phyloP scores from a whole-genome alignment of 2,797 vertebrate species.

The Antennarius maculatus region DNA sequence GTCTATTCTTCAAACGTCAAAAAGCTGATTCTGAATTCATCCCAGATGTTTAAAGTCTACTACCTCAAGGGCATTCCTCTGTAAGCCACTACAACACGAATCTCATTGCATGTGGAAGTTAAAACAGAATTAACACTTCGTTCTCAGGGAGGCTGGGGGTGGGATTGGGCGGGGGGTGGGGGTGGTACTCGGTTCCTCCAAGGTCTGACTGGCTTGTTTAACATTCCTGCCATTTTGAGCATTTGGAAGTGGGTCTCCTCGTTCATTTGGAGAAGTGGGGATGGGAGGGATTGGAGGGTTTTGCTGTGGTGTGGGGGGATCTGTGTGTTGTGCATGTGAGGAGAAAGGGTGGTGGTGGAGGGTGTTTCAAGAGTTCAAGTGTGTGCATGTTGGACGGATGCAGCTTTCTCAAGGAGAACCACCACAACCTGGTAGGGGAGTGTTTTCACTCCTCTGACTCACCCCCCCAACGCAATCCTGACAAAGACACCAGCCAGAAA shows the following conservation, averaged over 20 bases:
- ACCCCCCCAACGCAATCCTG: conserved; percentile 12
- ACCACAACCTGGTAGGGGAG: conserved; percentile 62
- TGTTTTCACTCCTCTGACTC: conserved; percentile 49
- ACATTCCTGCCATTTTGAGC: conserved; percentile 84
- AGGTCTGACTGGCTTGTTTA: conserved; percentile 73
- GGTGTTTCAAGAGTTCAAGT: conserved; percentile 47
- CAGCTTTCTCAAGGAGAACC: conserved; percentile 47
- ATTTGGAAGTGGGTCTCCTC: conserved; percentile 76
- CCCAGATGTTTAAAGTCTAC: conserved; percentile 58
- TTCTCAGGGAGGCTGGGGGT: conserved; percentile 30
- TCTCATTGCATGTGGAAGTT: conserved; percentile 60
- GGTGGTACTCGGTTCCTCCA: conserved; percentile 54
- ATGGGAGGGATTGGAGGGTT: conserved; percentile 55
- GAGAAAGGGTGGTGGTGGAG: too few relatives aligned
- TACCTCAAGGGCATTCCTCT: conserved; percentile 68
- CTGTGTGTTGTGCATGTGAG: conserved; percentile 16
- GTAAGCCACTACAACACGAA: conserved; percentile 46
- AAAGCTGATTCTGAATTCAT: conserved; percentile 70
- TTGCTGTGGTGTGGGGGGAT: conserved; percentile 43
- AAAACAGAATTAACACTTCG: conserved; percentile 52
- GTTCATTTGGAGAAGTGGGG: conserved; percentile 73
- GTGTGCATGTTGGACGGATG: conserved; percentile 52
- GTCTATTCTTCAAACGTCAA: conserved; percentile 67
- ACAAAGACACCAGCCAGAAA: conserved; percentile 34
- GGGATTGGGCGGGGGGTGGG: conserved; percentile 10